Base-by-base conservation (phyloP, 2,888 invertebrate genomes). In the Drosophila neonasuta region DNA sequence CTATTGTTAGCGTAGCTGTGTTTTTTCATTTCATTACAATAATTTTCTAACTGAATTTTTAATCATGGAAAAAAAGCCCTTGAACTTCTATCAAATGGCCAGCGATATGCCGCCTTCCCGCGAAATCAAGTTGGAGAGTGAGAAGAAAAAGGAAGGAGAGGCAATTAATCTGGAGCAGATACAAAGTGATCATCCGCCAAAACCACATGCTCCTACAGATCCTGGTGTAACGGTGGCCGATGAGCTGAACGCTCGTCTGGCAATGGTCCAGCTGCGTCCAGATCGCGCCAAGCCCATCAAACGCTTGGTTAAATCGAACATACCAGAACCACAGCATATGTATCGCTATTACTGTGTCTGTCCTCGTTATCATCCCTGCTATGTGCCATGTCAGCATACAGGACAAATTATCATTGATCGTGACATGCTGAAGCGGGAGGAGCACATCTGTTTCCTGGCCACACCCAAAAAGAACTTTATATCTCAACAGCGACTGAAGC, bases 381-480 rank as follows among this genome's bases (percentile, higher is more conserved):
- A 88, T 49, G 62, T 66, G 32, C 85, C 82, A 49, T 90, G 91
- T 58, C 81, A 87, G 52, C 91, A 90, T 61, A 71, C 80, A 0
- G 90, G 88, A 2, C 87, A 89, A 62, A 84, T 90, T 2, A 84
- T 89, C 9, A 80, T 90, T 20, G 89, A 90, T 58, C 83, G 90
- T 9, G 89, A 90, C 74, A 82, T 90, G 45, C 65, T 91, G 1
- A 88, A 88, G 0, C 73, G 81, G n/a, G 77, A 86, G 44, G 90
- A 91, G 29, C 90, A 91, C 64, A 80, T 89, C 0, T 88, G 87
- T 41, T 87, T 80, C 56, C 61, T 91, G 45, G 85, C 90, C 2
- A 88, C 88, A 1, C 91, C 91, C 7, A 90, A 88, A 13, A 74
- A 79, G n/a, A 83, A 88, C 50, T 67, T 74, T 3, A 63, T 77